Evolutionary conservation across 2,797 vertebrate genomes (phyloP).

Genomic region (Octomys mimax): DNA sequence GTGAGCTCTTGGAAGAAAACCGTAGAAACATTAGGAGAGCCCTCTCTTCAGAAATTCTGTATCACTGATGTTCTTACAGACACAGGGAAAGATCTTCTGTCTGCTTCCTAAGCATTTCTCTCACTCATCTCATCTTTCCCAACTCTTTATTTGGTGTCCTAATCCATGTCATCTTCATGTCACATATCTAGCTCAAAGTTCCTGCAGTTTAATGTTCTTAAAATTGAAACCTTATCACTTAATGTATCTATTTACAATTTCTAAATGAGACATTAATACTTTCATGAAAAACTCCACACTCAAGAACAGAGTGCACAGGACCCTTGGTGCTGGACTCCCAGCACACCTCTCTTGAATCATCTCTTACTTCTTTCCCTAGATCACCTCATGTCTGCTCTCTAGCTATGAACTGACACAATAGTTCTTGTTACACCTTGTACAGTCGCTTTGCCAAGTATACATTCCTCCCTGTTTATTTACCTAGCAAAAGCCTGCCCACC

Average conservation of each 20-base stretch:
- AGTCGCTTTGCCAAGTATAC: not conserved
- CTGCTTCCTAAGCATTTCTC: not conserved
- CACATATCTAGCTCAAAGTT: not conserved
- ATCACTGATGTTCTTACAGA: not conserved
- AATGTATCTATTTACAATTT: conserved; percentile 12
- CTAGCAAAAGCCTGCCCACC: not conserved
- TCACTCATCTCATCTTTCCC: not conserved
- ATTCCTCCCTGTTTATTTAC: conserved; percentile 5
- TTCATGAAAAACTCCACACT: not conserved
- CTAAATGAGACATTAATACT: conserved; percentile 22
- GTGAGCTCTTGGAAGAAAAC: conserved; percentile 53
- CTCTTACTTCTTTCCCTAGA: not conserved
- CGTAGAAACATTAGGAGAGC: not conserved
- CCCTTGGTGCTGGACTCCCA: not conserved
- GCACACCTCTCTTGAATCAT: not conserved
- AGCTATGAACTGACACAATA: not conserved
- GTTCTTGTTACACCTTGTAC: not conserved
- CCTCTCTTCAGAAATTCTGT: not conserved
- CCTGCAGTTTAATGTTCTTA: conserved; percentile 17
- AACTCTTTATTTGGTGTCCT: not conserved
- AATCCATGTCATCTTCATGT: not conserved
- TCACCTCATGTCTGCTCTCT: not conserved
- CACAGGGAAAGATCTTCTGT: not conserved
- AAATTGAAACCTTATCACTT: conserved; percentile 22
- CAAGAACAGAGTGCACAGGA: not conserved